Evolutionary conservation across 2,888 invertebrate species (phyloP), one percentile per base, ranked within the genome.

Genomic region (Formica aserva): DNA sequence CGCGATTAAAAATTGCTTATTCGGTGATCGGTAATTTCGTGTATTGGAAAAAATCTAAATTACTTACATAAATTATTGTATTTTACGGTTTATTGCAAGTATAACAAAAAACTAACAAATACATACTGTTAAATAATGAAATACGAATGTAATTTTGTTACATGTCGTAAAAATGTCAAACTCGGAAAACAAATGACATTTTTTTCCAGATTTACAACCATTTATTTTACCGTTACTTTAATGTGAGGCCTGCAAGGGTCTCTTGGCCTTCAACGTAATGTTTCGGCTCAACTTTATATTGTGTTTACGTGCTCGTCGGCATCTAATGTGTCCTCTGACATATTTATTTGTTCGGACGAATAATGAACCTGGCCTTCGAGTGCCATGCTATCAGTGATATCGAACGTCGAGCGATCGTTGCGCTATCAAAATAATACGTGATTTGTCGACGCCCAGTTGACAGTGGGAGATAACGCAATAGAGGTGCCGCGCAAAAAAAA

Each of bases 1-100:
- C 18, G 52, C n/a, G 66, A 76, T 76, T 66, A 76, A 76, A 52
- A 76, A 76, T 32, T 29, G 55, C 55, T 38, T 75, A 65, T 45
- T 22, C 22, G 22, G 32, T 66, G 52, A 38, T 38, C n/a, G n/a
- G n/a, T 55, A 77, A 77, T 67, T 55, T 55, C 29, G 38, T 38
- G 55, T 55, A 77, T 66, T 66, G 67, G 38, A 41, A 77, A 52
- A 77, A 67, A 55, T 77, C 52, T 38, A 77, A 52, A 29, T 67
- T 38, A 52, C 26, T 52, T 52, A 5, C 52, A 26, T 77, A 26
- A 77, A 55, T 38, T 77, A 67, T 35, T 35, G 6, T 6, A 6
- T 77, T 77, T 77, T 38, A 4, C 38, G 38, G 35, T 52, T 13
- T n/a, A 52, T 35, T 35, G 38, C n/a, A 35, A 15, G 13, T 62